Evolutionary conservation across 2,113 vertebrate genomes (phyloP).

Genomic region (Apaloderma vittatum): DNA sequence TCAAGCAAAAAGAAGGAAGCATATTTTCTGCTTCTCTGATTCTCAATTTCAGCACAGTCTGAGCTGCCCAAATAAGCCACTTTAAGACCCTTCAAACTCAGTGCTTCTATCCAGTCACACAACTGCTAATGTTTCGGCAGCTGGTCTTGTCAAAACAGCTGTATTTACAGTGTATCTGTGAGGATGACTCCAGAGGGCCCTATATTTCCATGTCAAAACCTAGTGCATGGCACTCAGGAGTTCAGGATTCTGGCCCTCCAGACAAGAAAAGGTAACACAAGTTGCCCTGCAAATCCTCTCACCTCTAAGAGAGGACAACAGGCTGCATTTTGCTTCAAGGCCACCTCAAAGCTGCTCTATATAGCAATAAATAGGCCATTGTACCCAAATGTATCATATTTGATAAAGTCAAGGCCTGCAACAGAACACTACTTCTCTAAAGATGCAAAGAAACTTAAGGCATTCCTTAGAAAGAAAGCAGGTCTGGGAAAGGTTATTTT

Average conservation of each 20-base stretch:
- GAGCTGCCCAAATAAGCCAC: neutral
- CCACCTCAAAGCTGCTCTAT: neutral
- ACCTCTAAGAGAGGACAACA: neutral
- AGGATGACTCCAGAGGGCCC: neutral
- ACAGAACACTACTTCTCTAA: neutral
- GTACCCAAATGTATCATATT: neutral
- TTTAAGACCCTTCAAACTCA: neutral
- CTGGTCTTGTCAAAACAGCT: neutral
- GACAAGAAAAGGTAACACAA: neutral
- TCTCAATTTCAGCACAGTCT: neutral
- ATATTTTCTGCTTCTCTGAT: neutral
- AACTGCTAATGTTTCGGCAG: neutral
- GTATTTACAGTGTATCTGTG: neutral
- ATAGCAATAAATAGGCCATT: neutral
- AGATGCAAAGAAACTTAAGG: neutral
- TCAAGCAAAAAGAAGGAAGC: neutral
- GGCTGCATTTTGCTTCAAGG: neutral
- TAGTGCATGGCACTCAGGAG: neutral
- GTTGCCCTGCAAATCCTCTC: neutral
- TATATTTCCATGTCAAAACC: neutral
- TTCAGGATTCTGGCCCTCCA: neutral
- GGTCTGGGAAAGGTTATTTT: neutral
- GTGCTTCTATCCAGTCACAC: neutral
- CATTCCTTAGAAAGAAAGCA: neutral
- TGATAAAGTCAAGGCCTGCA: neutral